Percentiles rank a stretch among this genome's conserved stretches.
phyloP scores from a whole-genome alignment of 1,140 invertebrate species.

The Pseudomyrmex gracilis region DNA sequence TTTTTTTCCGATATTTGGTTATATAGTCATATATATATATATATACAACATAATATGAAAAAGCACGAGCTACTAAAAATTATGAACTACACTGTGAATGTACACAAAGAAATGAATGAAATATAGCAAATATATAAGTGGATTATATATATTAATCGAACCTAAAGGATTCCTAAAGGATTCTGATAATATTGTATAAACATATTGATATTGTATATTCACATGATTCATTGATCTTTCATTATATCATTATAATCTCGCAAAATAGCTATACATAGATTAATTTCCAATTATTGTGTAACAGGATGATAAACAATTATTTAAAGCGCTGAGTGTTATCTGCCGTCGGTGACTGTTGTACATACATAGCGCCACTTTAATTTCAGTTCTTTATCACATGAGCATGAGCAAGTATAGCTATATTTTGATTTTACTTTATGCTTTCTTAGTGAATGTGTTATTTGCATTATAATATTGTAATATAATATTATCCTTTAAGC shows the following conservation, averaged over 20 bases:
- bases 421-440: slow-evolving; percentile 68
- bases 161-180: slow-evolving; percentile 45
- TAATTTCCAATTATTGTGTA: slow-evolving; percentile 36
- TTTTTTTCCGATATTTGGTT: slow-evolving; percentile 65
- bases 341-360: slow-evolving; percentile 48
- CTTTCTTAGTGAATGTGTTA: slow-evolving; percentile 61
- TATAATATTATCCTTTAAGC: slow-evolving; percentile 53
- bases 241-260: slow-evolving; percentile 1
- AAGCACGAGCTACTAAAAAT: slow-evolving; percentile 66
- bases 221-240: slow-evolving; percentile 6
- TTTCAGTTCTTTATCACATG: slow-evolving; percentile 78
- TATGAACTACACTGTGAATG: slow-evolving; percentile 61
- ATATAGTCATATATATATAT: slow-evolving; percentile 65
- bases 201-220: background rate
- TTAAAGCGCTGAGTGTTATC: slow-evolving; percentile 61
- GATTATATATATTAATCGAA: slow-evolving; percentile 53
- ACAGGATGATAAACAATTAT: slow-evolving; percentile 50
- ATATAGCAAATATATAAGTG: slow-evolving; percentile 34
- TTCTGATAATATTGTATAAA: slow-evolving; percentile 23
- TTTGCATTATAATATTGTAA: slow-evolving; percentile 39
- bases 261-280: slow-evolving; percentile 38
- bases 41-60: slow-evolving; percentile 50
- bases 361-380: slow-evolving; percentile 59
- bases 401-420: slow-evolving; percentile 76
- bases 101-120: slow-evolving; percentile 63